phyloP scores from a whole-genome alignment of 2,797 vertebrate genomes.

The Valencia hispanica region DNA sequence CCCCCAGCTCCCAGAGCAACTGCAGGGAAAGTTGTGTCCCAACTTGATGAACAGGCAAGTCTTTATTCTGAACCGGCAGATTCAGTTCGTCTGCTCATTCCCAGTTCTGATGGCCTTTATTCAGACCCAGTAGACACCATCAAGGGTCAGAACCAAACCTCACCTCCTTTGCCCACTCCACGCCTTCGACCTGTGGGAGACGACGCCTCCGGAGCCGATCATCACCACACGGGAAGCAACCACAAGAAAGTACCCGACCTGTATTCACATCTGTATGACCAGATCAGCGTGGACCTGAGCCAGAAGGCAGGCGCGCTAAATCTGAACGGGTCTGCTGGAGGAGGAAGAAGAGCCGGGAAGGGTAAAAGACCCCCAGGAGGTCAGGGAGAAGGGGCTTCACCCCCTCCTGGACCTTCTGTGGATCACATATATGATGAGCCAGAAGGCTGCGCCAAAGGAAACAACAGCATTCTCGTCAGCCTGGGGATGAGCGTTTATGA shows the following conservation, averaged over 20 bases:
- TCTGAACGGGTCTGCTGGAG: constrained; percentile 59
- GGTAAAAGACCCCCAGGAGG: constrained; percentile 62
- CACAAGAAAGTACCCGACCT: constrained; percentile 53
- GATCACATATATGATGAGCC: constrained; percentile 97
- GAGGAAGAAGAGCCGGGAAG: constrained; percentile 34
- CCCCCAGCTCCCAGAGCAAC: constrained; percentile 67
- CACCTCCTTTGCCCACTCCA: constrained; percentile 57
- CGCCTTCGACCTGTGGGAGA: constrained; percentile 72
- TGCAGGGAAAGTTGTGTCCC: constrained; percentile 38
- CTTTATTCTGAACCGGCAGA: constrained; percentile 94
- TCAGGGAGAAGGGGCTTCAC: constrained; percentile 41
- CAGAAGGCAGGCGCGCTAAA: constrained; percentile 54
- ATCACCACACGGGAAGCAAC: constrained; percentile 36
- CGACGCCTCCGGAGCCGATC: constrained; percentile 49
- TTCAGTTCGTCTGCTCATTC: constrained; percentile 79
- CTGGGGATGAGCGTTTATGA: constrained; percentile 79
- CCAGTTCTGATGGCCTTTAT: constrained; percentile 83
- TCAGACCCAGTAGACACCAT: constrained; percentile 92
- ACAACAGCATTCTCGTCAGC: accelerated
- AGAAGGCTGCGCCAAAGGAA: constrained; percentile 80
- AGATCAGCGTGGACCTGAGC: constrained; percentile 71
- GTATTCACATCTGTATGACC: constrained; percentile 82
- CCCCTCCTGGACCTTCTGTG: not conserved
- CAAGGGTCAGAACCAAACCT: constrained; percentile 59
- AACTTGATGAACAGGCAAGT: constrained; percentile 60